A percentile compares a stretch with the other conserved stretches of the same genome.
Evolutionary conservation across 1,140 invertebrate genomes (phyloP).

Genomic region (Drosophila grimshawi): DNA sequence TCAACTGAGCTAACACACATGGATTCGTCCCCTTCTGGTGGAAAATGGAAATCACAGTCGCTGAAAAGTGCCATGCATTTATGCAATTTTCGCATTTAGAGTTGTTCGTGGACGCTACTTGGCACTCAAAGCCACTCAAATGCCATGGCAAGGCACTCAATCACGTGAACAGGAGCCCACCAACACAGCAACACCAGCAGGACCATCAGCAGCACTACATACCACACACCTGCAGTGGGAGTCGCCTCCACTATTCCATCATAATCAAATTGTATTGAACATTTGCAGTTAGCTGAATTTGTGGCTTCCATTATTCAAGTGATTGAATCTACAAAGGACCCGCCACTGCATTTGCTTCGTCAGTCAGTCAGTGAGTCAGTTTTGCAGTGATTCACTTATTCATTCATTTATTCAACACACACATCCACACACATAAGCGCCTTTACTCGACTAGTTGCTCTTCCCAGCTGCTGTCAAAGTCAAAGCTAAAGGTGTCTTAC

Average conservation of each 20-base stretch:
- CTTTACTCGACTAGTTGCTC: conserved; percentile 10
- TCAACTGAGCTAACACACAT: conserved; percentile 14
- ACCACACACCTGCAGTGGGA: background rate
- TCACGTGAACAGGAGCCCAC: conserved; percentile 64
- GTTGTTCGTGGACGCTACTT: conserved; percentile 56
- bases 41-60: conserved; percentile 63
- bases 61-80: conserved; percentile 81
- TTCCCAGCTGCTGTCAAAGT: conserved; percentile 25
- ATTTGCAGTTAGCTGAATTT: conserved; percentile 79
- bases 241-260: conserved; percentile 27
- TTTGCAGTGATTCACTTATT: conserved; percentile 41
- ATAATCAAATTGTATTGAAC: conserved; percentile 82
- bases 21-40: conserved; percentile 17
- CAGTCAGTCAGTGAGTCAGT: conserved; percentile 54
- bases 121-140: conserved; percentile 77
- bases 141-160: conserved; percentile 78
- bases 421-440: conserved; percentile 32
- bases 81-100: conserved; percentile 76
- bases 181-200: background rate
- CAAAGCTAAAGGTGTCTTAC: conserved; percentile 43
- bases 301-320: conserved; percentile 71
- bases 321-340: conserved; percentile 72
- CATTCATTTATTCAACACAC: conserved; percentile 30
- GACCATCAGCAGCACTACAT: background rate
- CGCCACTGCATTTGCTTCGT: conserved; percentile 51